Evolutionary conservation across 2,113 vertebrate species (phyloP), one percentile per base, ranked within the genome.

Genomic region (Pelodiscus sinensis): DNA sequence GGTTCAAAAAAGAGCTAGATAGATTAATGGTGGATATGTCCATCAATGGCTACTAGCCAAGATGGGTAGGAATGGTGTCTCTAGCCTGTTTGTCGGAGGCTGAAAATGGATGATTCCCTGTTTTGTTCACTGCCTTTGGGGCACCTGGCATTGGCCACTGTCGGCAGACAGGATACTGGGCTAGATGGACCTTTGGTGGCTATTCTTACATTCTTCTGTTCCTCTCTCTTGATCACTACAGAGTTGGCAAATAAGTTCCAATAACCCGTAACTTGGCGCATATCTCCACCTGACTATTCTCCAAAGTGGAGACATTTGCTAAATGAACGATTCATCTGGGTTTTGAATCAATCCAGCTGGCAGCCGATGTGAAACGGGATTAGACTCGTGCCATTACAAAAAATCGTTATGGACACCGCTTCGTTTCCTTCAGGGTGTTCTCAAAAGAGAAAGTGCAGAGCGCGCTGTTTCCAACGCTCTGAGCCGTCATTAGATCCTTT

Each of bases 401-500:
- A 1, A 1, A 1, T 38, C n/a, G 31, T 6, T 65, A 8, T 82
- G 50, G 75, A 0, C 9, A 85, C 14, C 2, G 2, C n/a, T 85
- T 79, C 44, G 50, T 85, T 86, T 81, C 75, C 82, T 44, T 16
- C 56, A 54, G 82, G 68, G 29, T 85, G 95, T 86, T 44, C 88
- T 85, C 25, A n/a, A 88, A 80, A 89, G 50, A 73, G 29, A 52
- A 93, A 93, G 77, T 31, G 86, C 60, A 84, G 44, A 93, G 71
- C 35, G 85, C 92, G 89, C 8, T 50, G 9, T 88, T 71, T 91
- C 80, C 84, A 86, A 71, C 52, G 11, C 79, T 87, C 58, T 25
- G 90, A 82, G 78, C 51, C 78, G 81, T 75, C 90, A 86, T 94
- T 92, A 88, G 38, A 90, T 68, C 52, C 9, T 84, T 91, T 94